Evolutionary conservation across 1,140 invertebrate genomes (phyloP), one percentile per base, ranked within the genome.

Genomic region (Archegozetes longisetosus): DNA sequence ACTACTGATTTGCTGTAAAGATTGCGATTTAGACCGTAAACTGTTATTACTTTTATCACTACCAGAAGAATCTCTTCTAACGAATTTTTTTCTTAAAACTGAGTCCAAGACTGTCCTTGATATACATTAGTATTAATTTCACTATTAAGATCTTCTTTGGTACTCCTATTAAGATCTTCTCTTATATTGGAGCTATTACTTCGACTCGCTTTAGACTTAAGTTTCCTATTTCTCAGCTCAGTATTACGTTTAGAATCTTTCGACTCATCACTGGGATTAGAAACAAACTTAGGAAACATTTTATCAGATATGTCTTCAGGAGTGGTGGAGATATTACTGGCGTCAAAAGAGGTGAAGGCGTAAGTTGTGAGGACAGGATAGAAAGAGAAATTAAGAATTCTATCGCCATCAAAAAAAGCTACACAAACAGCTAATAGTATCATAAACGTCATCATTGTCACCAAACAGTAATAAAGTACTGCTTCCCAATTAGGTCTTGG

Each of bases 401-500:
- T 75, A 67, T 86, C 82, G 2, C 82, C 82, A 69, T 78, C 88
- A 49, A 89, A 75, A 60, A 85, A 80, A 0, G 84, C 80, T 40
- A 82, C 77, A 0, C 82, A 74, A 2, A 85, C 65, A 14, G 86
- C 79, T 54, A 82, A 80, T 28, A 84, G 67, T 13, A 88, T 71
- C 60, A 86, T 71, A 60, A 79, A 72, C 4, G 78, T 66, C 61
- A 85, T 78, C n/a, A 84, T 70, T 48, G 73, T 72, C 0, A 85
- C 70, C 0, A 82, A 75, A 3, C 76, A 72, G 69, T 84, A 84
- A 65, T 88, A 84, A 14, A 93, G 69, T 28, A 79, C 73, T 0
- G 75, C 71, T 71, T 94, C 88, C 86, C 88, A 91, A 0, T 71
- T 70, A 0, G 91, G 91, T 52, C 90, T 78, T 0, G 80, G 78